phyloP scores from a whole-genome alignment of 1,140 invertebrate species.

The Latrodectus geometricus region DNA sequence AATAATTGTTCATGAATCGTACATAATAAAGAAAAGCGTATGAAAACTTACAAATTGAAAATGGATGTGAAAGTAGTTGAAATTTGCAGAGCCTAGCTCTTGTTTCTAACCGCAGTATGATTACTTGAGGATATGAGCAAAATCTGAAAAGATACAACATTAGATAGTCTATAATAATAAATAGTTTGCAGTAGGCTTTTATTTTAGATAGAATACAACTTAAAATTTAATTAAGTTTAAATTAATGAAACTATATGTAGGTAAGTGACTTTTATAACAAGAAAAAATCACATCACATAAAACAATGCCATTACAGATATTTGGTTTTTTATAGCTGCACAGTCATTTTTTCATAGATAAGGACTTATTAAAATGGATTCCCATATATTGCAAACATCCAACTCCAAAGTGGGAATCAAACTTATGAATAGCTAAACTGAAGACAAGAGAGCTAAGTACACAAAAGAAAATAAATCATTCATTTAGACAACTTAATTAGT shows the following conservation, averaged over 20 bases:
- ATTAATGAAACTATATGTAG: no score
- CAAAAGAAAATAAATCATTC: no score
- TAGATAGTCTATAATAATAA: neutral
- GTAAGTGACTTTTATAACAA: neutral
- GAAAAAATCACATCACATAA: neutral
- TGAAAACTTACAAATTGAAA: constrained; percentile 83
- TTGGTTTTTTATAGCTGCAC: neutral
- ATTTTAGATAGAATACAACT: no score
- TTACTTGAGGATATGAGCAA: constrained; percentile 86
- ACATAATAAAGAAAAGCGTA: neutral
- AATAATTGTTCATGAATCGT: neutral
- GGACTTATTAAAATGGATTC: no score
- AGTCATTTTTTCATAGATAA: no score
- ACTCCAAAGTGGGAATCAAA: no score
- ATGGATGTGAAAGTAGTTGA: constrained; percentile 91
- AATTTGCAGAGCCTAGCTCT: constrained; percentile 83
- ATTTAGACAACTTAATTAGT: no score
- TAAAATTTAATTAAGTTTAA: no score
- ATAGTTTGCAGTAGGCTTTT: no score
- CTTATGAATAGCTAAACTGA: no score
- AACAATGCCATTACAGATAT: neutral
- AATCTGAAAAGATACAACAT: constrained; percentile 70
- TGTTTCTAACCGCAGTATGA: constrained; percentile 83
- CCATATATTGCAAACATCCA: no score
- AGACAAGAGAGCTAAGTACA: no score